Conservation (phyloP, 2,888 invertebrate genomes). For the Xanthia togata region DNA sequence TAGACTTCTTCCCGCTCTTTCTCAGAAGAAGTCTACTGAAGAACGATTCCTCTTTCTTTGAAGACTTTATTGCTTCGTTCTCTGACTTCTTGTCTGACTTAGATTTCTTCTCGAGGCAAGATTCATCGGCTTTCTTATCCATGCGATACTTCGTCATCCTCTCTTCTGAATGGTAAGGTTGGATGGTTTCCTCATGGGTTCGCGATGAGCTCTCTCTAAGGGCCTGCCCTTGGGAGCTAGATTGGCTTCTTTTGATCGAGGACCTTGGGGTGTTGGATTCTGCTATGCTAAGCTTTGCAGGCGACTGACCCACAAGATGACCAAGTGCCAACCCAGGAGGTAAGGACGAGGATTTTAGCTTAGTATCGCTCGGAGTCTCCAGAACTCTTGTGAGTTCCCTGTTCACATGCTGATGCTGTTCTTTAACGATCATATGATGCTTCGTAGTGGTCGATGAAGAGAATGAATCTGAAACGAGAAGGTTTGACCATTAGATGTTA, state of each 20-base stretch:
- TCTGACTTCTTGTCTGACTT: conserved; percentile 87
- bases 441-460: conserved; percentile 89
- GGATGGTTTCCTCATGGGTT: conserved; percentile 72
- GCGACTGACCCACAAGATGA: conserved; percentile 87
- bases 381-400: conserved; percentile 84
- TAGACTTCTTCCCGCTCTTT: conserved; percentile 93
- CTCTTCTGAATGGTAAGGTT: conserved; percentile 80
- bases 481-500: conserved; percentile 2
- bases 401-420: conserved; percentile 83
- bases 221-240: conserved; percentile 87
- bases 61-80: conserved; percentile 86
- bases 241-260: conserved; percentile 88
- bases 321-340: conserved; percentile 91
- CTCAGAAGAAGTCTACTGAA: conserved; percentile 92
- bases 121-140: conserved; percentile 86
- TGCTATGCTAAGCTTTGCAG: conserved; percentile 89
- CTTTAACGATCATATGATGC: conserved; percentile 84
- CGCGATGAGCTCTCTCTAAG: conserved; percentile 81
- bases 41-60: conserved; percentile 91
- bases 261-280: conserved; percentile 84
- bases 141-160: conserved; percentile 80
- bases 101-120: conserved; percentile 88
- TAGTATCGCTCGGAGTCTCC: conserved; percentile 87
- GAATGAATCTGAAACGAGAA: conserved; percentile 85
- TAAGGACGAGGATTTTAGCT: conserved; percentile 92